phyloP scores from a whole-genome alignment of 2,888 invertebrate genomes.

The Bhutanitis thaidina region DNA sequence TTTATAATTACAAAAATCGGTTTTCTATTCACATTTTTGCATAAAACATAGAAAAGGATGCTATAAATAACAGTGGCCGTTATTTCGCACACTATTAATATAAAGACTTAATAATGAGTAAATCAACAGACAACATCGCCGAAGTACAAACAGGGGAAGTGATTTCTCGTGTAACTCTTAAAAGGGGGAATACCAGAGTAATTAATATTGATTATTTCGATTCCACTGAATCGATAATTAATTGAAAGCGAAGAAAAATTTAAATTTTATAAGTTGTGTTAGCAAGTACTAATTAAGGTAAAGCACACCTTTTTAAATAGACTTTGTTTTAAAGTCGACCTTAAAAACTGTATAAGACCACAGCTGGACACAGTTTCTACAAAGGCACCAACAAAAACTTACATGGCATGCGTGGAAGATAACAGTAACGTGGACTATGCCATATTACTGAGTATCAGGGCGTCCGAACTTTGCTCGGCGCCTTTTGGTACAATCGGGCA shows the following conservation, averaged over 20 bases:
- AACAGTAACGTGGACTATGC: too few species aligned
- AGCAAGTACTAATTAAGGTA: too few species aligned
- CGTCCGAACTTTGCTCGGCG: too few species aligned
- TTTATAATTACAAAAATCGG: not conserved
- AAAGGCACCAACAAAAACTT: too few species aligned
- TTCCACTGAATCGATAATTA: slow-evolving; percentile 34
- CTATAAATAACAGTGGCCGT: not conserved
- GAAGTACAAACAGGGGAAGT: slow-evolving; percentile 37
- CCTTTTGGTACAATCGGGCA: too few species aligned
- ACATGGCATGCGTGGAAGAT: too few species aligned
- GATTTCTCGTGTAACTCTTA: slow-evolving; percentile 44
- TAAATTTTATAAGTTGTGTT: too few species aligned
- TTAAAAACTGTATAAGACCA: too few species aligned
- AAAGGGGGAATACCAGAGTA: slow-evolving; percentile 34
- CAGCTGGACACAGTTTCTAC: too few species aligned
- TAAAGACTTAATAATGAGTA: slow-evolving; percentile 17
- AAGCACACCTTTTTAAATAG: too few species aligned
- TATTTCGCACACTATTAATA: slow-evolving; percentile 7
- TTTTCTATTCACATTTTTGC: not conserved
- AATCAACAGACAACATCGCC: slow-evolving; percentile 21
- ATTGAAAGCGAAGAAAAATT: slow-evolving; percentile 21
- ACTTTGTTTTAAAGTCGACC: too few species aligned
- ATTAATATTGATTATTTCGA: slow-evolving; percentile 36
- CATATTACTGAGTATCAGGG: too few species aligned
- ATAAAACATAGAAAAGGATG: not conserved